Evolutionary conservation across 1,140 invertebrate species (phyloP).

Genomic region (Hermetia illucens): DNA sequence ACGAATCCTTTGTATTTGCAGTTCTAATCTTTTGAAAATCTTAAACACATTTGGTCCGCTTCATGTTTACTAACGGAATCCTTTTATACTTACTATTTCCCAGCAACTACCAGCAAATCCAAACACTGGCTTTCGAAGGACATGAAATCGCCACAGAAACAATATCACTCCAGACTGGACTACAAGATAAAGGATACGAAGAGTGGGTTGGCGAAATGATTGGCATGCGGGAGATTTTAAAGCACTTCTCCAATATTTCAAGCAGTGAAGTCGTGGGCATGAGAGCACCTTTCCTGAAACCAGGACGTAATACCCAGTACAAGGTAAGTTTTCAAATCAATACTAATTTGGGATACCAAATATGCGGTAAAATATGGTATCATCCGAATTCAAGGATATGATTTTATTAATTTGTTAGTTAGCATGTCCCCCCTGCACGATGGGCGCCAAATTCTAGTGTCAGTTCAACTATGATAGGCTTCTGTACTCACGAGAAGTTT

Average conservation of each 20-base stretch:
- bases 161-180: conserved; percentile 64
- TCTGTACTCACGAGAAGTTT: too few relatives aligned
- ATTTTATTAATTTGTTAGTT: too few relatives aligned
- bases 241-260: conserved; percentile 69
- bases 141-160: conserved; percentile 88
- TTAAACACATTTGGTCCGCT: too few relatives aligned
- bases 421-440: too few relatives aligned
- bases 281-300: conserved; percentile 78
- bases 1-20: too few relatives aligned
- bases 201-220: conserved; percentile 90
- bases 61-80: too few relatives aligned
- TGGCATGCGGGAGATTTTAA: conserved; percentile 77
- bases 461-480: too few relatives aligned
- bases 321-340: conserved; percentile 44
- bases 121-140: conserved; percentile 71
- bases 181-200: conserved; percentile 78
- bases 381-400: too few relatives aligned
- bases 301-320: conserved; percentile 81
- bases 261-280: conserved; percentile 72
- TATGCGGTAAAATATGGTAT: too few relatives aligned
- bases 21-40: too few relatives aligned
- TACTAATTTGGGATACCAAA: too few relatives aligned
- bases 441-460: too few relatives aligned
- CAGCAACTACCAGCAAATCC: conserved; percentile 87
- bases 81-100: conserved; percentile 20